A percentile compares a stretch with the other conserved stretches of the same genome.
phyloP scores from a whole-genome alignment of 2,888 invertebrate species.

The Cyclophora punctaria region DNA sequence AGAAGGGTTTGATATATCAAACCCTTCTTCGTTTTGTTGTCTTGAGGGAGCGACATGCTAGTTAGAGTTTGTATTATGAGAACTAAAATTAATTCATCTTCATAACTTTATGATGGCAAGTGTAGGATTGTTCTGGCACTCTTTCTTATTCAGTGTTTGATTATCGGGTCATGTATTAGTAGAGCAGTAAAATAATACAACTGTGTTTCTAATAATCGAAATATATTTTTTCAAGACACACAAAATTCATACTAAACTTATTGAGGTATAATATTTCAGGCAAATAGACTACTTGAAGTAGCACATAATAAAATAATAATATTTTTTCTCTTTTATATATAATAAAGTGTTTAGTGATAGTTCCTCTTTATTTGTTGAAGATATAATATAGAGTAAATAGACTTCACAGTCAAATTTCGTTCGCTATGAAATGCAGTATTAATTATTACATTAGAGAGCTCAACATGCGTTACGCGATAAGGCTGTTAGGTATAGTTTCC shows the following conservation, averaged over 20 bases:
- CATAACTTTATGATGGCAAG: too few species aligned
- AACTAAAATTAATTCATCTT: too few species aligned
- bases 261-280: conserved; percentile 70
- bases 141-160: too few species aligned
- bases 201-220: conserved; percentile 52
- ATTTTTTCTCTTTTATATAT: conserved; percentile 27
- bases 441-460: conserved; percentile 43
- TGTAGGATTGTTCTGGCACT: too few species aligned
- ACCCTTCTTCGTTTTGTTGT: too few species aligned
- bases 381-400: conserved; percentile 21
- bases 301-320: conserved; percentile 52
- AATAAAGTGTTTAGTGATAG: conserved; percentile 42
- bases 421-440: conserved; percentile 46
- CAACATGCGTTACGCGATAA: conserved; percentile 27
- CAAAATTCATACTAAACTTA: conserved; percentile 67
- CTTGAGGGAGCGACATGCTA: too few species aligned
- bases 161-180: background rate
- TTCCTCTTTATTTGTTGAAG: conserved; percentile 33
- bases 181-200: conserved; percentile 41
- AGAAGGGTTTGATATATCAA: too few species aligned
- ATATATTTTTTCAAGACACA: conserved; percentile 65
- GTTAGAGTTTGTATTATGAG: too few species aligned
- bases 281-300: conserved; percentile 59
- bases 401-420: conserved; percentile 39
- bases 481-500: conserved; percentile 32